Conservation (phyloP, 1,140 invertebrate genomes). For the Camponotus vicinus region DNA sequence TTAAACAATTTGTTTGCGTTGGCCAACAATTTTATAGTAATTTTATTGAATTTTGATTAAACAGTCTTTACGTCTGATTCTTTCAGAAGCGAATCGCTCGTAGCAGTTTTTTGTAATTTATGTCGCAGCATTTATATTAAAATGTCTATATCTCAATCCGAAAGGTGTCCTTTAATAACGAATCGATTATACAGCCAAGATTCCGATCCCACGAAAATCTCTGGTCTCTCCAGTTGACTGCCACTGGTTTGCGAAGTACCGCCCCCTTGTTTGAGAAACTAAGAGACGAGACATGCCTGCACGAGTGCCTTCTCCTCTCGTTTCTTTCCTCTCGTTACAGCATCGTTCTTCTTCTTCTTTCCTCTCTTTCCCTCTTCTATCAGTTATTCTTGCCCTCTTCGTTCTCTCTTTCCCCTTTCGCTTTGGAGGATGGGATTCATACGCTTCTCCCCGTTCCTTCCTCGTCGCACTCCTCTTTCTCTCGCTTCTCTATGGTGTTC, state of each 20-base stretch:
- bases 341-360: constrained; percentile 54
- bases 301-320: constrained; percentile 60
- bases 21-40: neutral
- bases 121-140: neutral
- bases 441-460: constrained; percentile 41
- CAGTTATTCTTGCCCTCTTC: neutral
- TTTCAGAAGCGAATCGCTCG: neutral
- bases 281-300: constrained; percentile 76
- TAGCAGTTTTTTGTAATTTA: neutral
- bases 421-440: constrained; percentile 14
- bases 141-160: neutral
- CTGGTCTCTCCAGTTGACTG: constrained; percentile 77
- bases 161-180: neutral
- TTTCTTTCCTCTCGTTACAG: constrained; percentile 46
- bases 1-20: neutral
- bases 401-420: constrained; percentile 31
- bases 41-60: neutral
- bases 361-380: constrained; percentile 3
- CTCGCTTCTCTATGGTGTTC: constrained; percentile 30
- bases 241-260: constrained; percentile 79
- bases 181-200: neutral
- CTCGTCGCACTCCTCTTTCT: constrained; percentile 42
- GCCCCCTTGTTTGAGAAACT: constrained; percentile 83
- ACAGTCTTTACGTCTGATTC: neutral
- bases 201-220: constrained; percentile 9